Conservation (phyloP, 92 coral and sea anemone genomes). For the Galaxea fascicularis region DNA sequence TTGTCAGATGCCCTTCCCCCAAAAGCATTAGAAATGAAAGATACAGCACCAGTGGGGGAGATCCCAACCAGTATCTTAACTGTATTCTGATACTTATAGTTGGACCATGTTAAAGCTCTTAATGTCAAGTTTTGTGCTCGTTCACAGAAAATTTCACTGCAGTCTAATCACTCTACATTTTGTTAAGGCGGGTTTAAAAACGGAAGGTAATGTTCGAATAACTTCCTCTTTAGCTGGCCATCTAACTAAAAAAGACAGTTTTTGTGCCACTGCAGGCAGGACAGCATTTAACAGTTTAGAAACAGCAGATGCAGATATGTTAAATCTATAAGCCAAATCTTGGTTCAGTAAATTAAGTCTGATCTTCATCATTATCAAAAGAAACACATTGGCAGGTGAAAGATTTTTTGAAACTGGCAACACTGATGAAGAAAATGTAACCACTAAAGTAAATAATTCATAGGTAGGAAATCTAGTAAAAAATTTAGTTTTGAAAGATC, state of each 20-base stretch:
- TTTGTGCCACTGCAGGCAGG: slow-evolving; percentile 39
- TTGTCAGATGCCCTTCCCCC: slow-evolving; percentile 68
- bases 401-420: slow-evolving; percentile 29
- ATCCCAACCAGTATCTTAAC: slow-evolving; percentile 51
- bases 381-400: slow-evolving; percentile 25
- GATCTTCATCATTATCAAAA: slow-evolving; percentile 43
- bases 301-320: slow-evolving; percentile 27
- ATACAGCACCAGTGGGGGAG: slow-evolving; percentile 65
- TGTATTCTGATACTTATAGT: slow-evolving; percentile 31
- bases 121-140: slow-evolving; percentile 40
- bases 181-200: slow-evolving; percentile 28
- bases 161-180: slow-evolving; percentile 39
- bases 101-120: slow-evolving; percentile 49
- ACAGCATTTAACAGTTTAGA: slow-evolving; percentile 31
- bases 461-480: slow-evolving; percentile 47
- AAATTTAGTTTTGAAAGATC: slow-evolving; percentile 39
- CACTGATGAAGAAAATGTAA: slow-evolving; percentile 20
- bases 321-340: slow-evolving; percentile 50
- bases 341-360: slow-evolving; percentile 39
- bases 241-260: slow-evolving; percentile 35
- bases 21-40: slow-evolving; percentile 61
- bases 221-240: slow-evolving; percentile 49
- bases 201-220: slow-evolving; percentile 40
- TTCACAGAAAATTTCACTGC: slow-evolving; percentile 46
- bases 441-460: slow-evolving; percentile 24